Evolutionary conservation across 2,797 vertebrate species (phyloP).

Genomic region (Cossypha dichroa): DNA sequence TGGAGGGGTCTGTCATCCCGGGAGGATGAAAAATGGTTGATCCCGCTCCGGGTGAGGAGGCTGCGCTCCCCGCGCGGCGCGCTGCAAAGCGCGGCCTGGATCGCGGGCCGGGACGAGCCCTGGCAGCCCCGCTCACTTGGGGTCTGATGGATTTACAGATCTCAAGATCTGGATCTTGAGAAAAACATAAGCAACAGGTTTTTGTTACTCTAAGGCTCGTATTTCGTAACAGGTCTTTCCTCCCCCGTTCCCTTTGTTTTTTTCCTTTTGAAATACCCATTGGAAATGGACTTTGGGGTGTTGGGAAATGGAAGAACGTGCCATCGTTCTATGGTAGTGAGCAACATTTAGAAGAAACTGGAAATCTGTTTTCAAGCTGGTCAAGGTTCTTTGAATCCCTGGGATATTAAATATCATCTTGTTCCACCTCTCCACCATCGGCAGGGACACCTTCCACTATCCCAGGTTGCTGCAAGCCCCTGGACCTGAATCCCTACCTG

Average conservation of each 20-base stretch:
- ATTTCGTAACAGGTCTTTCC: fast-evolving
- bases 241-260: fast-evolving
- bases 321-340: fast-evolving
- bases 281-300: not conserved
- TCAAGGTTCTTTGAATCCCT: too few relatives aligned
- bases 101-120: fast-evolving
- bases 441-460: not conserved
- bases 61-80: not conserved
- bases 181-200: fast-evolving
- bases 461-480: not conserved
- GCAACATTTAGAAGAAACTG: not conserved
- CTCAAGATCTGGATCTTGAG: not conserved
- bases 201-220: not conserved
- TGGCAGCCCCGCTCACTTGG: fast-evolving
- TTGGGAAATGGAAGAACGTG: too few relatives aligned
- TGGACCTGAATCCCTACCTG: not conserved
- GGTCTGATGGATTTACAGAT: not conserved
- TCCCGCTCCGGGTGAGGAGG: slow-evolving; percentile 40
- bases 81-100: slow-evolving; percentile 65
- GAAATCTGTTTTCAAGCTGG: too few relatives aligned
- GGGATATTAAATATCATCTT: too few relatives aligned
- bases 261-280: not conserved
- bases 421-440: fast-evolving
- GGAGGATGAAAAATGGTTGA: slow-evolving; percentile 63
- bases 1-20: slow-evolving; percentile 33